A percentile compares a stretch with the other conserved stretches of the same genome.
These are phyloP conservation scores for Peucedramus taeniatus DNA, from an alignment of 2,113 vertebrate genomes.

Conservation along the genomic window DNA sequence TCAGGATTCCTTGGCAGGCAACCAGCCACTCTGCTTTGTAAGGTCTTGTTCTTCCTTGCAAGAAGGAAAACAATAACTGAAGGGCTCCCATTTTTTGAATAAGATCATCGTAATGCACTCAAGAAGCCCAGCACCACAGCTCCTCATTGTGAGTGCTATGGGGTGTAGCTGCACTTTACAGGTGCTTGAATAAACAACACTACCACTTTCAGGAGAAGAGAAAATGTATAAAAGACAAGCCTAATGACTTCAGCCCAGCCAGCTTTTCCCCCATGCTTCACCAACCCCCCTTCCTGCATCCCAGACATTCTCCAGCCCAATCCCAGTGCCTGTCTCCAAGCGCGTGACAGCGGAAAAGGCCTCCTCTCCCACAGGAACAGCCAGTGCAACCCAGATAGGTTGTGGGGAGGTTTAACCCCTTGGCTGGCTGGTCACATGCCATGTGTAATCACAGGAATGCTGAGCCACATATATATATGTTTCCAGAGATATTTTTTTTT, in stretches of 20 bases:
- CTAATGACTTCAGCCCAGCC: slow-evolving; percentile 3
- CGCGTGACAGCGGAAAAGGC: neutral
- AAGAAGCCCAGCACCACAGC: neutral
- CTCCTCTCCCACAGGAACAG: slow-evolving; percentile 35
- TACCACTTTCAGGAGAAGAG: neutral
- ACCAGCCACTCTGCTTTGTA: slow-evolving; percentile 53
- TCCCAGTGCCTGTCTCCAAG: neutral
- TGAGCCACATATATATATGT: neutral
- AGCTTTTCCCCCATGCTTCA: neutral
- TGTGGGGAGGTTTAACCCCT: slow-evolving; percentile 18
- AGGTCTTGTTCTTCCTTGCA: slow-evolving; percentile 43
- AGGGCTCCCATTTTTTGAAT: slow-evolving; percentile 13
- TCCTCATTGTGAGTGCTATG: neutral
- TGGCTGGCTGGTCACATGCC: neutral
- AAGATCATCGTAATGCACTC: slow-evolving; percentile 31
- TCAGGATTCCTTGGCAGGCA: slow-evolving; percentile 65
- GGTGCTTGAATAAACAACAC: slow-evolving; percentile 53
- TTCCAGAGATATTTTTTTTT: neutral
- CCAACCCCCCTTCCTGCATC: neutral
- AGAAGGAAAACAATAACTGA: slow-evolving; percentile 31
- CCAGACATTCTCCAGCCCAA: neutral
- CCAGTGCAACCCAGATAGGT: neutral
- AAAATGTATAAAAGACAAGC: neutral
- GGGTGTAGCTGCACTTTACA: slow-evolving; percentile 21
- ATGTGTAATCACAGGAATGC: neutral